These are phyloP conservation scores for Hybos culiciformis DNA, from an alignment of 2,888 invertebrate species.

Conservation along the genomic window DNA sequence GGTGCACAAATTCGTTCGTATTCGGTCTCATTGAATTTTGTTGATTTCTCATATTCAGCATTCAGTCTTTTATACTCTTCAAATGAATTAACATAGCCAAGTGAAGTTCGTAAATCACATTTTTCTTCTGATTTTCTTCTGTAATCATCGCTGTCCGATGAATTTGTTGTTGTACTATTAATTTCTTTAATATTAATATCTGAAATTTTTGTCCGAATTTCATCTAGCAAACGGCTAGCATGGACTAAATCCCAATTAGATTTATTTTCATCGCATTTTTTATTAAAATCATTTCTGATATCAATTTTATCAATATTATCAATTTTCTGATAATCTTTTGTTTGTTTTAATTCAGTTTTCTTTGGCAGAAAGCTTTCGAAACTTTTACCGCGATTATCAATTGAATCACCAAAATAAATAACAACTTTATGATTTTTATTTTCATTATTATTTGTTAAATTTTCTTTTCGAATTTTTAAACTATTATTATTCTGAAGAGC, in stretches of 20 bases:
- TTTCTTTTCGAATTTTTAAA: background rate
- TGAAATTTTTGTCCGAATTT: slow-evolving; percentile 10
- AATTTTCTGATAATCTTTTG: background rate
- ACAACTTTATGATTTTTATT: slow-evolving; percentile 47
- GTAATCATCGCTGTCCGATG: slow-evolving; percentile 15
- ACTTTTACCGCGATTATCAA: slow-evolving; percentile 24
- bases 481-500: too few species aligned
- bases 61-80: too few species aligned
- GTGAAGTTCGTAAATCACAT: slow-evolving; percentile 14
- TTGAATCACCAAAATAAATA: slow-evolving; percentile 57
- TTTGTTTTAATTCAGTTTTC: background rate
- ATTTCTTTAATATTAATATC: background rate
- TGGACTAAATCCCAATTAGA: slow-evolving; percentile 7
- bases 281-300: slow-evolving; percentile 2
- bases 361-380: too few species aligned
- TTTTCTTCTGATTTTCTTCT: too few species aligned
- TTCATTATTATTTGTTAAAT: background rate
- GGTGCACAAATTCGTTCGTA: background rate
- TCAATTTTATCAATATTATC: slow-evolving; percentile 1
- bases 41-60: background rate
- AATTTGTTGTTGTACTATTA: background rate
- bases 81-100: background rate
- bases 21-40: background rate
- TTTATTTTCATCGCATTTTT: background rate
- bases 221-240: slow-evolving; percentile 17